phyloP scores from a whole-genome alignment of 2,888 invertebrate species.

The Euspilapteryx auroguttella region DNA sequence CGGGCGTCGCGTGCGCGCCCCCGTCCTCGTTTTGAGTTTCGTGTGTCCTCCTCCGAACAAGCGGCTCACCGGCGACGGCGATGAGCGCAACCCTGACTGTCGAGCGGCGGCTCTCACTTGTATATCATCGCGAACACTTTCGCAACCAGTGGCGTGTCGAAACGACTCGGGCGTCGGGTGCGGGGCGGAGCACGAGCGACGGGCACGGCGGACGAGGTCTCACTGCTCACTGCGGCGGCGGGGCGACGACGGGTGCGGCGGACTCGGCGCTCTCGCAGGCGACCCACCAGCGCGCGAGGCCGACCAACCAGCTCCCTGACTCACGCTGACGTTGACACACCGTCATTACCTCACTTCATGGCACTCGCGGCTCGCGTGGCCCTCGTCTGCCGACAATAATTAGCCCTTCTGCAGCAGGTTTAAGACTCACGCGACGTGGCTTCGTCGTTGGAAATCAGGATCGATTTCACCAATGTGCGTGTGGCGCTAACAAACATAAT shows the following conservation, averaged over 20 bases:
- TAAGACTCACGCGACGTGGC: too few species aligned
- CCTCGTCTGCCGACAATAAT: too few species aligned
- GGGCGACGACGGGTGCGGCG: background rate
- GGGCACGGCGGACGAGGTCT: conserved; percentile 1
- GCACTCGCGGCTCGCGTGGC: too few species aligned
- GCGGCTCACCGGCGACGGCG: conserved; percentile 52
- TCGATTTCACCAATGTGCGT: too few species aligned
- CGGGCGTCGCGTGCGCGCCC: conserved; percentile 33
- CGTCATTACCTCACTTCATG: too few species aligned
- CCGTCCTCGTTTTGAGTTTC: conserved; percentile 46
- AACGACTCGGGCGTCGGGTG: conserved; percentile 19
- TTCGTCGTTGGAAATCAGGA: too few species aligned
- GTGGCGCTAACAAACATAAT: too few species aligned
- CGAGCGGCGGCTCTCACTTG: conserved; percentile 52
- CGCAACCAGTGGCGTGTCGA: conserved; percentile 53
- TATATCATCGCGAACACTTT: conserved; percentile 60
- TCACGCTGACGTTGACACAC: too few species aligned
- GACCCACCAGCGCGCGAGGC: background rate
- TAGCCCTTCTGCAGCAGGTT: too few species aligned
- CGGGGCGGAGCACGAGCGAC: conserved; percentile 1
- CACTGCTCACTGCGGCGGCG: conserved; percentile 1
- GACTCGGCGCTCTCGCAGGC: background rate
- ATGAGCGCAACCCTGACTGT: conserved; percentile 53
- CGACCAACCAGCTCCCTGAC: too few species aligned
- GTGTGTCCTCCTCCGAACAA: conserved; percentile 46